A percentile compares a stretch with the other conserved stretches of the same genome.
These are phyloP conservation scores for Sinhomidia bicolor DNA, from an alignment of 2,888 invertebrate genomes.

Conservation along the genomic window DNA sequence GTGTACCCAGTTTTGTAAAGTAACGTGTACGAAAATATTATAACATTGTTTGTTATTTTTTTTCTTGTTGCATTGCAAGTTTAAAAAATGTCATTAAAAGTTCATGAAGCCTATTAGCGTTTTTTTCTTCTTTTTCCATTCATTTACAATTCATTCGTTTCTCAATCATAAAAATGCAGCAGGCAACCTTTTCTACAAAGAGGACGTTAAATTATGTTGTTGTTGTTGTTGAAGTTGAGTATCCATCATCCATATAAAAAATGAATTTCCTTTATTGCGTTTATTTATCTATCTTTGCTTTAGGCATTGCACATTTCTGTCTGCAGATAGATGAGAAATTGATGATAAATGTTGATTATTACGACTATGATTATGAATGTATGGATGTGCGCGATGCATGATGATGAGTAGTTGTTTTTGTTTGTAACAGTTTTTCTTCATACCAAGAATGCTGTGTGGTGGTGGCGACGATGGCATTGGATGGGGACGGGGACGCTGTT, in stretches of 20 bases:
- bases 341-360: slow-evolving; percentile 28
- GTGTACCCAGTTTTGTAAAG: background rate
- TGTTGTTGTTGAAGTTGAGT: background rate
- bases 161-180: slow-evolving; percentile 36
- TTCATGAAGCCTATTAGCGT: slow-evolving; percentile 33
- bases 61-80: slow-evolving; percentile 9
- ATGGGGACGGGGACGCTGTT: slow-evolving; percentile 67
- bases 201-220: background rate
- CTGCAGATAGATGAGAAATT: slow-evolving; percentile 10
- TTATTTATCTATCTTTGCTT: background rate
- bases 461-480: slow-evolving; percentile 57
- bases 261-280: slow-evolving; percentile 44
- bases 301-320: slow-evolving; percentile 34
- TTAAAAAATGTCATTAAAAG: slow-evolving; percentile 1
- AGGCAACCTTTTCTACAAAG: background rate
- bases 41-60: background rate
- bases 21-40: background rate
- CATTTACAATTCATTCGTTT: background rate
- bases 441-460: background rate
- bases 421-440: slow-evolving; percentile 38
- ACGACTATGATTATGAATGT: slow-evolving; percentile 55
- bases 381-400: slow-evolving; percentile 47
- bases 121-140: background rate
- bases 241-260: background rate
- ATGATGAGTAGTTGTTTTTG: slow-evolving; percentile 56